Conservation (phyloP, 2,113 vertebrate species). For the Rissa tridactyla region DNA sequence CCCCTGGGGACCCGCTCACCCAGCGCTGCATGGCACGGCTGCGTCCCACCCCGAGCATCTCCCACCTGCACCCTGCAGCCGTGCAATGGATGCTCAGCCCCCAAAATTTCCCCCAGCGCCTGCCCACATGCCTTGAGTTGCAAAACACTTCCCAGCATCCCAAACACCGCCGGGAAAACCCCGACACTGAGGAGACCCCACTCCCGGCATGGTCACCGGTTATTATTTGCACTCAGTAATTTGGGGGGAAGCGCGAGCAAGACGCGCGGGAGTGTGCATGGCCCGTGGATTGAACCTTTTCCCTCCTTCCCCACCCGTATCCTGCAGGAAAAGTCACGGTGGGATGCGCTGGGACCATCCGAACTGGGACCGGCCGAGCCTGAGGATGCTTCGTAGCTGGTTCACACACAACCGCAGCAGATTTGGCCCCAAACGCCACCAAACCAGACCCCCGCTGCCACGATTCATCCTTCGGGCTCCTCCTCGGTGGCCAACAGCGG, state of each 20-base stretch:
- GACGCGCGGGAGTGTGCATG: fast-evolving
- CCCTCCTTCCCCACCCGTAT: background rate
- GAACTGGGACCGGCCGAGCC: fast-evolving
- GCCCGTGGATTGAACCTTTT: background rate
- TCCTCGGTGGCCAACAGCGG: fast-evolving
- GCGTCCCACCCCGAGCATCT: background rate
- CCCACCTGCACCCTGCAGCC: background rate
- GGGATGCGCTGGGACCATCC: fast-evolving
- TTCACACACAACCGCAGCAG: fast-evolving
- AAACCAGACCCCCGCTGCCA: background rate
- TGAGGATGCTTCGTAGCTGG: background rate
- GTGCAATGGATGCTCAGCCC: background rate
- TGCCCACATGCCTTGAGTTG: background rate
- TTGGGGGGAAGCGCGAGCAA: background rate
- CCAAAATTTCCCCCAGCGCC: background rate
- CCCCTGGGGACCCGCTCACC: background rate
- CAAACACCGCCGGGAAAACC: background rate
- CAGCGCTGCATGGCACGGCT: fast-evolving
- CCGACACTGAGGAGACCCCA: fast-evolving
- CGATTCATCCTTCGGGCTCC: background rate
- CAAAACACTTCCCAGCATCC: background rate
- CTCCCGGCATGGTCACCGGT: fast-evolving
- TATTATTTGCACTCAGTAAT: background rate
- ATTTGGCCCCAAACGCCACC: background rate
- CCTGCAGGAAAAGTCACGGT: background rate